Evolutionary conservation across 1,140 invertebrate species (phyloP).

Genomic region (Sitobion miscanthi): DNA sequence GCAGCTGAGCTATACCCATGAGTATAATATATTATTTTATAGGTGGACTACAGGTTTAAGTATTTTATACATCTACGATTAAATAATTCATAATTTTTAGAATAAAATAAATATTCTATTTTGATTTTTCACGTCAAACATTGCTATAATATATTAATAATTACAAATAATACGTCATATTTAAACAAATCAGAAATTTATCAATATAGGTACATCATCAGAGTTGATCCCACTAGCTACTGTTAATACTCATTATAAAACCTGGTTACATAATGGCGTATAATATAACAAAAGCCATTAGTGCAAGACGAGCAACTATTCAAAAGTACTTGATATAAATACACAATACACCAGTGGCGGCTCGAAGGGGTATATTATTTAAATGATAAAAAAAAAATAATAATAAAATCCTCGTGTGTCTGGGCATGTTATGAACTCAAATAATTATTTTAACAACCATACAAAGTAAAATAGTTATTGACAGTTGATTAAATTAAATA

Average conservation of each 20-base stretch:
- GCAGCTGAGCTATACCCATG: too few species aligned
- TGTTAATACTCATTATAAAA: not conserved
- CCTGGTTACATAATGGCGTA: too few species aligned
- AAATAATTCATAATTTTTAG: not conserved
- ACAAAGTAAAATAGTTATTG: not conserved
- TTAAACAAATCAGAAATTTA: not conserved
- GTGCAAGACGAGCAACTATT: not conserved
- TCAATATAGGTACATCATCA: not conserved
- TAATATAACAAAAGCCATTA: not conserved
- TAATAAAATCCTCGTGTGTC: not conserved
- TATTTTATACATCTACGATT: too few species aligned
- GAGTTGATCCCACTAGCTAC: not conserved
- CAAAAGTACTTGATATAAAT: not conserved
- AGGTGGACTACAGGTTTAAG: too few species aligned
- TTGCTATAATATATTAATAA: not conserved
- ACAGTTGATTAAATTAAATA: not conserved
- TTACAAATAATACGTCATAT: not conserved
- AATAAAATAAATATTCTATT: not conserved
- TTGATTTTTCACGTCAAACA: not conserved
- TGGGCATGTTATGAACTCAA: not conserved
- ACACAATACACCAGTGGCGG: not conserved
- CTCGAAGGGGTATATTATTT: not conserved
- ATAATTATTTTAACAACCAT: not conserved
- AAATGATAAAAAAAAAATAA: not conserved
- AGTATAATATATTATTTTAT: too few species aligned